Percentiles rank a stretch among this genome's conserved stretches.
Evolutionary conservation across 37 sponge, comb jelly and placozoan species (phyloP).

Genomic region (Aphrocallistes beatrix): DNA sequence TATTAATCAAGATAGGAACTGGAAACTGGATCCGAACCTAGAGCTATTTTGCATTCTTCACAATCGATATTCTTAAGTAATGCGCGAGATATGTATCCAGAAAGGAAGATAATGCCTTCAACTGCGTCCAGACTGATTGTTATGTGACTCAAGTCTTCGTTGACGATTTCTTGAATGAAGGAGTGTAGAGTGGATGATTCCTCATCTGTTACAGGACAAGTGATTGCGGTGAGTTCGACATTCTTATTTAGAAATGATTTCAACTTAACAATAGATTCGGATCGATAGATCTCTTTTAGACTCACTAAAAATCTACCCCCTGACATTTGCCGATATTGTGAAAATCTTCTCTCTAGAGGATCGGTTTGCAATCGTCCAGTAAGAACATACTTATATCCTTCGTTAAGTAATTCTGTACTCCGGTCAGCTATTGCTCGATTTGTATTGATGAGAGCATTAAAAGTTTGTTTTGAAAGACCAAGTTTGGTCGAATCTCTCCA

Average conservation of each 20-base stretch:
- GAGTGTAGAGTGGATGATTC: constrained; percentile 3
- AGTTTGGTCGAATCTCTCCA: not conserved
- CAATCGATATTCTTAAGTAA: constrained; percentile 6
- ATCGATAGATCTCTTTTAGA: too few species aligned
- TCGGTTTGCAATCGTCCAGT: not conserved
- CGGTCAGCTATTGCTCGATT: not conserved
- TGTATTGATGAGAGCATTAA: not conserved
- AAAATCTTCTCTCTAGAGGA: constrained; percentile 11
- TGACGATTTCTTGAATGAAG: constrained; percentile 17
- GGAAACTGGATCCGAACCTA: not conserved
- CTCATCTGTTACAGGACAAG: too few species aligned
- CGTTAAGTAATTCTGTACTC: not conserved
- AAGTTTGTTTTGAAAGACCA: not conserved
- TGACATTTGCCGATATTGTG: too few species aligned
- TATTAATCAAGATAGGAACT: not conserved
- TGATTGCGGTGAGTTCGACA: too few species aligned
- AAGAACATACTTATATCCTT: not conserved
- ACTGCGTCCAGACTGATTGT: not conserved
- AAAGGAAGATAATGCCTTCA: not conserved
- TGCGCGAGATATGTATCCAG: not conserved
- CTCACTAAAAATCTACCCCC: too few species aligned
- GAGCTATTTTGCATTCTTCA: constrained; percentile 14
- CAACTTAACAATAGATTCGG: too few species aligned
- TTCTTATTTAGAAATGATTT: too few species aligned
- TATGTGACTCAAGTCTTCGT: constrained; percentile 2